Percentiles rank a stretch among this genome's conserved stretches.
Evolutionary conservation across 2,797 vertebrate species (phyloP).

Genomic region (Eospalax fontanierii): DNA sequence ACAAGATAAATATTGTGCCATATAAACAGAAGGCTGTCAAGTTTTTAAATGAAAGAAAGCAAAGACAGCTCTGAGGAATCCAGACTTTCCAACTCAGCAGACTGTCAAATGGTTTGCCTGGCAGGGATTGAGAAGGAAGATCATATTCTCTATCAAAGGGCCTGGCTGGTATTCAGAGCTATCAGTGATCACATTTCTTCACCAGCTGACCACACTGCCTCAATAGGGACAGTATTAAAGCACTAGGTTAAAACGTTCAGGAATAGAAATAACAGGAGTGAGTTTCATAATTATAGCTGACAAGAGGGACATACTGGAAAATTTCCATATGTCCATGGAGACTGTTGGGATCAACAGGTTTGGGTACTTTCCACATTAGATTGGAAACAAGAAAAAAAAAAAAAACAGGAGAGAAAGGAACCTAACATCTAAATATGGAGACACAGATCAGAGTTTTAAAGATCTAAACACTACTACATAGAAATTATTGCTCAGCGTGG

Average conservation of each 20-base stretch:
- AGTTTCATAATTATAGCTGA: background rate
- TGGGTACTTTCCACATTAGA: background rate
- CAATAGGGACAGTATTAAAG: background rate
- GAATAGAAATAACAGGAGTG: background rate
- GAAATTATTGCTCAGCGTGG: background rate
- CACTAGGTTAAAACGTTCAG: background rate
- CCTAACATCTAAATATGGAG: background rate
- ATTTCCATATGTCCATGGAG: background rate
- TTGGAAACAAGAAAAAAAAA: background rate
- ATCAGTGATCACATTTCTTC: background rate
- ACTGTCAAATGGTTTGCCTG: background rate
- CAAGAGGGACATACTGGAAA: background rate
- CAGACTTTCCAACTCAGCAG: accelerated
- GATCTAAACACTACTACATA: background rate
- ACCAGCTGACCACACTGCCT: background rate
- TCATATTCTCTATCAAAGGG: background rate
- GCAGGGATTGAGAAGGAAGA: background rate
- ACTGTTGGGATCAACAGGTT: background rate
- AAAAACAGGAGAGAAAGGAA: background rate
- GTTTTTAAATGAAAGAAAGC: background rate
- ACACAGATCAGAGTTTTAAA: background rate
- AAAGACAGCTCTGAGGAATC: background rate
- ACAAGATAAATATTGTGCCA: slow-evolving; percentile 68
- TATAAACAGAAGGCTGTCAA: slow-evolving; percentile 71
- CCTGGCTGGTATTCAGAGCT: background rate